Evolutionary conservation across 2,797 vertebrate genomes (phyloP).

Genomic region (Leptodactylus fallax): DNA sequence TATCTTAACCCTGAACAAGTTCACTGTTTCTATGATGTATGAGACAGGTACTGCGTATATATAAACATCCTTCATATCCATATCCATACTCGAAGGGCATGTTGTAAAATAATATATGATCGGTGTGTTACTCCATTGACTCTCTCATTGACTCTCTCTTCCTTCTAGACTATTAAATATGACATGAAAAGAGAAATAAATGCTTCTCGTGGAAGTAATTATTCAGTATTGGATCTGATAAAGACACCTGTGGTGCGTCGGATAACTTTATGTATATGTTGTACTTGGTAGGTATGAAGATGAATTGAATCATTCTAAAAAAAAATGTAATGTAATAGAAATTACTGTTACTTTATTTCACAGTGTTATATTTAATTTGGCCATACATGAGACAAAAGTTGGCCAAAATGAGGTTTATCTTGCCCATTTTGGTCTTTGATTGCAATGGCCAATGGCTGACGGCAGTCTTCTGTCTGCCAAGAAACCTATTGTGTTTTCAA

Average conservation of each 20-base stretch:
- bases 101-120: background rate
- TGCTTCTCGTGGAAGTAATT: conserved; percentile 20
- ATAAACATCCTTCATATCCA: background rate
- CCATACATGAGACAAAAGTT: too few species aligned
- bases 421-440: too few species aligned
- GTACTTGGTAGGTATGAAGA: conserved; percentile 40
- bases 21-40: too few species aligned
- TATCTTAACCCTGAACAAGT: too few species aligned
- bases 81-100: background rate
- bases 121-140: background rate
- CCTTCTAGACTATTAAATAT: conserved; percentile 38
- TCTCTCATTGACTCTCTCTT: background rate
- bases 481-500: too few species aligned
- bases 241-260: conserved; percentile 52
- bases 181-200: conserved; percentile 59
- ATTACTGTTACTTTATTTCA: too few species aligned
- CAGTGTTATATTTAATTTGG: too few species aligned
- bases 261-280: conserved; percentile 53
- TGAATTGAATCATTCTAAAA: background rate
- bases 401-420: too few species aligned
- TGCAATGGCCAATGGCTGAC: too few species aligned
- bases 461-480: too few species aligned
- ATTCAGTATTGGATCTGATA: conserved; percentile 49
- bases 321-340: background rate
- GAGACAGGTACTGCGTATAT: too few species aligned